Base-by-base conservation (phyloP, 2,113 vertebrate genomes). In the Oreocharis arfaki region DNA sequence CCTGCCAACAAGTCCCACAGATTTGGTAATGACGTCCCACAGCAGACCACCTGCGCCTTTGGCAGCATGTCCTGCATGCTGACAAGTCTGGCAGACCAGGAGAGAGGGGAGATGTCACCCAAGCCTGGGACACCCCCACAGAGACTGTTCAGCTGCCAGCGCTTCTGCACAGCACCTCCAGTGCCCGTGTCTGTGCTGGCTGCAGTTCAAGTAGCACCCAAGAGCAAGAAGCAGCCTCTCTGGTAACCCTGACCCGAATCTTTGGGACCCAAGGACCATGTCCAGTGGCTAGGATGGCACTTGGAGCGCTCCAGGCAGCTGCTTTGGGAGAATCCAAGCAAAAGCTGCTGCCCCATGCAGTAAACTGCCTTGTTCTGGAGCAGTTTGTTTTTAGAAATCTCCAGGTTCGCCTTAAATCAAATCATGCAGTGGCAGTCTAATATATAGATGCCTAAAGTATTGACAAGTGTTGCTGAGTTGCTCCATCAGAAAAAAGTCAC, bases 221-320 rank as follows among this genome's bases (percentile, higher is more conserved):
- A 42, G 26, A 75, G 30, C 33, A 35, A 50, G 56, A 28, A 63
- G 67, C 47, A 59, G 18, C 63, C 16, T 56, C 32, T 68, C 64
- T 70, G 44, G 33, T 63, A 12, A 42, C 30, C 27, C 56, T 47
- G 27, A 27, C 27, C 39, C 42, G 17, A 46, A 61, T 11, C 55
- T 20, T 9, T 0, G 0, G 23, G 27, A 21, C 30, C 44, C 86
- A 49, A n/a, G 60, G 71, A 8, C 22, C 23, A 2, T 8, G 22
- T 17, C 41, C 59, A 28, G 21, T 11, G 49, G 41, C 46, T 69
- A 37, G n/a, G 37, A 14, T 57, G 47, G 63, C 28, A 13, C 50
- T 61, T 44, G 52, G 61, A 74, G n/a, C 4, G 0, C 47, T 64
- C 44, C 65, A 64, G 17, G 63, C 37, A 39, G 21, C 55, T 86